Evolutionary conservation across 2,888 invertebrate species (phyloP).

Genomic region (Opisthograptis luteolata): DNA sequence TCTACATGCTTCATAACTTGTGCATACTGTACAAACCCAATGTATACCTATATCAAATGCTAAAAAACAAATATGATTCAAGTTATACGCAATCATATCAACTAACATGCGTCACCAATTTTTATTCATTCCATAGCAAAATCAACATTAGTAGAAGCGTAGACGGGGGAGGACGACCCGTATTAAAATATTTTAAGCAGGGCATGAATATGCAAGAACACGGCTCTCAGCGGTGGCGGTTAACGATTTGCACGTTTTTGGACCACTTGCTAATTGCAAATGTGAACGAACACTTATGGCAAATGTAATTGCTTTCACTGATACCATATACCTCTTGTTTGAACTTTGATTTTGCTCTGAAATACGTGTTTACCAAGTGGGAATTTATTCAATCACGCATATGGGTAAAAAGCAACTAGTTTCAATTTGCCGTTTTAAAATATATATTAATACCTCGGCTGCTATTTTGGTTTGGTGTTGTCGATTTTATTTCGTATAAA

Average conservation of each 20-base stretch:
- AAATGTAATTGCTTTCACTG: conserved; percentile 80
- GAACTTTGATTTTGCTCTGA: conserved; percentile 52
- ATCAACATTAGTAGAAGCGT: conserved; percentile 78
- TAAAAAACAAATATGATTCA: not conserved
- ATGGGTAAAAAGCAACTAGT: conserved; percentile 2
- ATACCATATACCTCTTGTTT: conserved; percentile 67
- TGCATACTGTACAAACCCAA: too few relatives aligned
- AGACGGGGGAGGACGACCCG: conserved; percentile 69
- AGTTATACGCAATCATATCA: not conserved
- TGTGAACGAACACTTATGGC: conserved; percentile 81
- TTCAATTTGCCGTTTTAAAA: conserved; percentile 9
- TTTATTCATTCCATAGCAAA: conserved; percentile 66
- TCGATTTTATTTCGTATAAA: not conserved
- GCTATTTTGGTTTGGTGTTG: too few relatives aligned
- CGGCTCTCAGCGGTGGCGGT: conserved; percentile 72
- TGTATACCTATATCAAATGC: too few relatives aligned
- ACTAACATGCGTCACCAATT: conserved; percentile 34
- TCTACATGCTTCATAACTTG: too few relatives aligned
- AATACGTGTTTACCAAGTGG: conserved; percentile 6
- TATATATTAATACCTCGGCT: not conserved
- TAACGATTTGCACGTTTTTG: conserved; percentile 84
- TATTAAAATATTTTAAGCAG: conserved; percentile 84
- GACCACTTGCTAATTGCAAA: conserved; percentile 82
- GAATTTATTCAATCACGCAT: conserved; percentile 19
- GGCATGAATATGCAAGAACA: conserved; percentile 84